Conservation (phyloP, 2,888 invertebrate species). For the Euphydryas editha region DNA sequence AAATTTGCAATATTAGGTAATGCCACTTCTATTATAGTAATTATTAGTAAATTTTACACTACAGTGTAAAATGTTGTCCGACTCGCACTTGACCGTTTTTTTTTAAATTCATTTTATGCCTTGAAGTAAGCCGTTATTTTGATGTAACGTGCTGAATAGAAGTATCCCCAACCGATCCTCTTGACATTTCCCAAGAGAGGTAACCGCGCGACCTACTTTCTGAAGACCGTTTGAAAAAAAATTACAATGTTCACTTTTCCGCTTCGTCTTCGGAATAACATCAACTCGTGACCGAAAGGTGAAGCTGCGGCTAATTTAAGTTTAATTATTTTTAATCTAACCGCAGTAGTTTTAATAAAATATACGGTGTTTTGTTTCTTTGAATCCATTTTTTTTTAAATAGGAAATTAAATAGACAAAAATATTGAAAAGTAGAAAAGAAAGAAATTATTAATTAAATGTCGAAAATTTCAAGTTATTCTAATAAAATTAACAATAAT, state of each 20-base stretch:
- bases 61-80: too few relatives aligned
- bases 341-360: neutral
- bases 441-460: too few relatives aligned
- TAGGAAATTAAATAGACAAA: too few relatives aligned
- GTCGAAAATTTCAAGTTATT: too few relatives aligned
- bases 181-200: conserved; percentile 47
- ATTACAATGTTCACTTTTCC: conserved; percentile 31
- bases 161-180: conserved; percentile 45
- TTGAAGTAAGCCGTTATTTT: neutral
- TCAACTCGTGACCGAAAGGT: conserved; percentile 11
- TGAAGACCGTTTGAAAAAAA: conserved; percentile 33
- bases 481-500: too few relatives aligned
- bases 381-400: too few relatives aligned
- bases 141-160: neutral
- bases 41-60: too few relatives aligned
- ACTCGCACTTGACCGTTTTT: neutral
- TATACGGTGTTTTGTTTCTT: neutral
- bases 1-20: too few relatives aligned
- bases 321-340: neutral
- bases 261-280: conserved; percentile 25
- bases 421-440: too few relatives aligned
- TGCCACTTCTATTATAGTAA: too few relatives aligned
- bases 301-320: neutral
- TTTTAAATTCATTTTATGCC: neutral
- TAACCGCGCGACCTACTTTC: conserved; percentile 50